Evolutionary conservation across 2,113 vertebrate genomes (phyloP).

Genomic region (Patagioenas fasciata): DNA sequence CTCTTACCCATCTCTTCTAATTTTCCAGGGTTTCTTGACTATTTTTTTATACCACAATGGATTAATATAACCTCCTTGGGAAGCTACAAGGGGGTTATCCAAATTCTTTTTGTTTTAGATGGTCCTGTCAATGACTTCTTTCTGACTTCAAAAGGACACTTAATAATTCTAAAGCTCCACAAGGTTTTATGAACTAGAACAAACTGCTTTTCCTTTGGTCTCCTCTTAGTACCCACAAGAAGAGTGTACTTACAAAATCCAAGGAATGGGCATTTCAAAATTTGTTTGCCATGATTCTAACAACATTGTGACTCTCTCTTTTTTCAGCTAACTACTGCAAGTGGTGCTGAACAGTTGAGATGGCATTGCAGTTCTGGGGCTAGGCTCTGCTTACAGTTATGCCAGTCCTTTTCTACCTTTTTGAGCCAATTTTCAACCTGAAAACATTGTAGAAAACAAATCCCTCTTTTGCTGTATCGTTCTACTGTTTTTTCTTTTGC

Average conservation of each 20-base stretch:
- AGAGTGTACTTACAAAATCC: background rate
- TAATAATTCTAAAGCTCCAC: constrained; percentile 34
- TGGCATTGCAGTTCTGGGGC: background rate
- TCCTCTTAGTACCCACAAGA: background rate
- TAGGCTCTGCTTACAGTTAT: background rate
- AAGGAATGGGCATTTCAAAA: background rate
- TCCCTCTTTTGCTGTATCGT: background rate
- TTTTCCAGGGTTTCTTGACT: background rate
- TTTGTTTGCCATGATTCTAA: background rate
- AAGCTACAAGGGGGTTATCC: constrained; percentile 1
- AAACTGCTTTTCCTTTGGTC: constrained; percentile 37
- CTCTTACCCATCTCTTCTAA: background rate
- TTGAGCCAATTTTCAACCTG: background rate
- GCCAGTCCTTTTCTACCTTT: background rate
- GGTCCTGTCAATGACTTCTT: constrained; percentile 45
- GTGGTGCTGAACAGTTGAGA: background rate
- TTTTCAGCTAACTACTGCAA: background rate
- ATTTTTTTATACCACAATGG: constrained; percentile 6
- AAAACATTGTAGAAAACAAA: background rate
- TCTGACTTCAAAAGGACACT: constrained; percentile 49
- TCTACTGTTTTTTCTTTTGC: background rate
- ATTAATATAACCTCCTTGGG: background rate
- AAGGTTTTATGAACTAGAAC: constrained; percentile 22
- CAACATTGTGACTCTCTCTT: background rate
- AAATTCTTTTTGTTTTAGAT: constrained; percentile 7